Evolutionary conservation across 2,888 invertebrate genomes (phyloP).

Genomic region (Oxystoma pomonae): DNA sequence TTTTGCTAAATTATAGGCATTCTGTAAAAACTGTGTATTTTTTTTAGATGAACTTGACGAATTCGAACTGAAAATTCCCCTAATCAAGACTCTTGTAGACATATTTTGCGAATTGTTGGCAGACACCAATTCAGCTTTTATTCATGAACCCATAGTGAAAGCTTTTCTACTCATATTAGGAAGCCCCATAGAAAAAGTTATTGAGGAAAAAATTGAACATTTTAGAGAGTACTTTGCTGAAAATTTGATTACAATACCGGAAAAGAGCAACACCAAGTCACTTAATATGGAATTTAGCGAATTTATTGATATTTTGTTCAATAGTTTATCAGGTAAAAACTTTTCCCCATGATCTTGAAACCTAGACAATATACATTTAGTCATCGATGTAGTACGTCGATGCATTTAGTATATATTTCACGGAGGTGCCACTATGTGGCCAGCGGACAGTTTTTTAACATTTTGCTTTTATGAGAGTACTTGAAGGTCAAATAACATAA

Average conservation of each 20-base stretch:
- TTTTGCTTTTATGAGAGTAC: too few relatives aligned
- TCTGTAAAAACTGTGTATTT: too few relatives aligned
- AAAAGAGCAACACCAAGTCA: slow-evolving; percentile 29
- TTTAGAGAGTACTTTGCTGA: slow-evolving; percentile 32
- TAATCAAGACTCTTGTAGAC: slow-evolving; percentile 48
- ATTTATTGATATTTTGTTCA: slow-evolving; percentile 35
- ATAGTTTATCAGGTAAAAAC: slow-evolving; percentile 40
- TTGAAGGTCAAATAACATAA: too few relatives aligned
- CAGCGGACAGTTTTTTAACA: too few relatives aligned
- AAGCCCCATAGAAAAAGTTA: slow-evolving; percentile 42
- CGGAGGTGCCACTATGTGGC: too few relatives aligned
- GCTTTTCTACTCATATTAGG: slow-evolving; percentile 48
- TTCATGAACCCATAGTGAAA: slow-evolving; percentile 51
- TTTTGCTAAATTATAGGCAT: slow-evolving; percentile 1
- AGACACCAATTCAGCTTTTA: slow-evolving; percentile 47
- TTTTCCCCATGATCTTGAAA: too few relatives aligned
- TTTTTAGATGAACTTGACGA: slow-evolving; percentile 52
- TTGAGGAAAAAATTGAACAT: slow-evolving; percentile 30
- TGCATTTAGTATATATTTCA: too few relatives aligned
- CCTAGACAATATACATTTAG: too few relatives aligned
- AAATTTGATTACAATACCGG: slow-evolving; percentile 33
- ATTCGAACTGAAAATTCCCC: slow-evolving; percentile 48
- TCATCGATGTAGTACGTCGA: too few relatives aligned
- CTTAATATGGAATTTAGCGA: slow-evolving; percentile 37
- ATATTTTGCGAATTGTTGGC: slow-evolving; percentile 50